phyloP scores from a whole-genome alignment of 1,140 invertebrate species.

The Yoshiicerus persimilis region DNA sequence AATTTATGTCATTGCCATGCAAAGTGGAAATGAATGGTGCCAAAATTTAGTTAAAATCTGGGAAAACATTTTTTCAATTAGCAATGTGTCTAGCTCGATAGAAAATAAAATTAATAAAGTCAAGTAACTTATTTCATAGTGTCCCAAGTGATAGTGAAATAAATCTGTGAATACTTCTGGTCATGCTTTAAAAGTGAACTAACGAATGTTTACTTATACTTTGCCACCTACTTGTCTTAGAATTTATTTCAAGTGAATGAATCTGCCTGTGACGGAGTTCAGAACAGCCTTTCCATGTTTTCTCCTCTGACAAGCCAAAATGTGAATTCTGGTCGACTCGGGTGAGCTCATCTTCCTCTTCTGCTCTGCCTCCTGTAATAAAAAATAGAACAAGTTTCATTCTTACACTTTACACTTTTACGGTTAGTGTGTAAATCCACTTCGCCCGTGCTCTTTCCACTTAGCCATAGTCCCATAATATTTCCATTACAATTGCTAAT shows the following conservation, averaged over 20 bases:
- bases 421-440: neutral
- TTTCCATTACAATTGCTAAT: neutral
- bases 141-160: too few relatives aligned
- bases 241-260: neutral
- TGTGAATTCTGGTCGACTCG: neutral
- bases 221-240: neutral
- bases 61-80: neutral
- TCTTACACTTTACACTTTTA: neutral
- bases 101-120: neutral
- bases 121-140: too few relatives aligned
- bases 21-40: too few relatives aligned
- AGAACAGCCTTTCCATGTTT: neutral
- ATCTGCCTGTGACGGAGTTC: neutral
- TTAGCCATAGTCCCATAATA: neutral
- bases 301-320: neutral
- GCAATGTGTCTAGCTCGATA: neutral
- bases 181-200: neutral
- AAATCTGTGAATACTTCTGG: neutral
- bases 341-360: neutral
- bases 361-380: neutral
- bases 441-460: neutral
- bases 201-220: neutral
- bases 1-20: too few relatives aligned
- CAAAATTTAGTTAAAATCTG: neutral
- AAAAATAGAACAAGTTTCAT: neutral